phyloP scores from a whole-genome alignment of 2,888 invertebrate genomes.

The Malthinus flaveolus region DNA sequence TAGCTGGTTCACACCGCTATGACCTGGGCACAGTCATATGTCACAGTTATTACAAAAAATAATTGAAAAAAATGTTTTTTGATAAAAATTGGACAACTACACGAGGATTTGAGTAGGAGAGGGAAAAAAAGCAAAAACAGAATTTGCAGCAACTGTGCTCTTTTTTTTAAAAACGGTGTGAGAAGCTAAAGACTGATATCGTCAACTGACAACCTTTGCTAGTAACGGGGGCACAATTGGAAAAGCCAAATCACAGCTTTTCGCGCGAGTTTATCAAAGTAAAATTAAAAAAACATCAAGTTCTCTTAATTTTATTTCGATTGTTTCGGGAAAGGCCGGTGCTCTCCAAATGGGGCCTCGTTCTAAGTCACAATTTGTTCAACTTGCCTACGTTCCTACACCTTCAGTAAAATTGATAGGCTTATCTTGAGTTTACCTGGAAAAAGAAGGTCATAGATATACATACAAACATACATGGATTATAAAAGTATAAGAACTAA shows the following conservation, averaged over 20 bases:
- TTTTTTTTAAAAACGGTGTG: slow-evolving; percentile 51
- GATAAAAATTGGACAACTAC: background rate
- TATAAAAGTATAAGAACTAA: background rate
- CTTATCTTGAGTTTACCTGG: slow-evolving; percentile 26
- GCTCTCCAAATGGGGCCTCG: slow-evolving; percentile 23
- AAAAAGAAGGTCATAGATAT: slow-evolving; percentile 18
- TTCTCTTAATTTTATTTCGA: slow-evolving; percentile 12
- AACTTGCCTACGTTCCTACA: slow-evolving; percentile 25
- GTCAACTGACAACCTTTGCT: slow-evolving; percentile 54
- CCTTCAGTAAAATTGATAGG: slow-evolving; percentile 19
- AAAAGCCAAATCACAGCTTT: slow-evolving; percentile 29
- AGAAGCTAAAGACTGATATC: slow-evolving; percentile 56
- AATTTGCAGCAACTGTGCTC: slow-evolving; percentile 38
- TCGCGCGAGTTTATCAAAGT: slow-evolving; percentile 6
- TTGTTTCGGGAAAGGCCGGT: slow-evolving; percentile 9
- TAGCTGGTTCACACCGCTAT: slow-evolving; percentile 99
- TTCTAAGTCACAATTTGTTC: slow-evolving; percentile 11
- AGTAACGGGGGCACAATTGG: slow-evolving; percentile 44
- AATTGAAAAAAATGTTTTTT: background rate
- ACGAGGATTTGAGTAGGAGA: background rate
- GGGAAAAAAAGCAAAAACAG: background rate
- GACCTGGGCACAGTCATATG: slow-evolving; percentile 74
- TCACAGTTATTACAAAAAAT: slow-evolving; percentile 42
- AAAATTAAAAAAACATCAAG: background rate
- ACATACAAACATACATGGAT: slow-evolving; percentile 3